These are phyloP conservation scores for Belgica antarctica DNA, from an alignment of 2,888 invertebrate species.

Conservation along the genomic window DNA sequence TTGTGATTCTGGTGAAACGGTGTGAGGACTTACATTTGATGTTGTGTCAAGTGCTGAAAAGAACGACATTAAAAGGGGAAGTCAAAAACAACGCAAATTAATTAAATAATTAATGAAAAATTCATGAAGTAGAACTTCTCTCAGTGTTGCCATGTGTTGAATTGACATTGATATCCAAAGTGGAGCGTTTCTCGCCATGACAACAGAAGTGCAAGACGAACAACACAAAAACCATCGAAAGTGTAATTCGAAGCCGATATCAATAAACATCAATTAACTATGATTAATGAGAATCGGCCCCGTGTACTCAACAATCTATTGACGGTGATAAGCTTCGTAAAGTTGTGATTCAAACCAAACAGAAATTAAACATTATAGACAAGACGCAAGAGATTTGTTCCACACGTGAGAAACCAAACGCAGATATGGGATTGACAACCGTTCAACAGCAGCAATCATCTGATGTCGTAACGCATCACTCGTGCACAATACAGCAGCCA, in stretches of 20 bases:
- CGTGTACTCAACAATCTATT: neutral
- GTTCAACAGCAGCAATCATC: slow-evolving; percentile 14
- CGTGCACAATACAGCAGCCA: slow-evolving; percentile 26
- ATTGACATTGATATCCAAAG: neutral
- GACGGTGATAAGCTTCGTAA: slow-evolving; percentile 1
- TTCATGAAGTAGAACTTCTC: slow-evolving; percentile 33
- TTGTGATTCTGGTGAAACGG: slow-evolving; percentile 17
- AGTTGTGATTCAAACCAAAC: slow-evolving; percentile 12
- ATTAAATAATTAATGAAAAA: slow-evolving; percentile 43
- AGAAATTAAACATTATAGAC: neutral
- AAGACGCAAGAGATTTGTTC: too few relatives aligned
- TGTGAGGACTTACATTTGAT: slow-evolving; percentile 14
- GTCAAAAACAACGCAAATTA: slow-evolving; percentile 29
- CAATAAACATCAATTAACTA: slow-evolving; percentile 41
- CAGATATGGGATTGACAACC: slow-evolving; percentile 34
- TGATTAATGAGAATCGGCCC: slow-evolving; percentile 22
- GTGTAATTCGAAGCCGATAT: slow-evolving; percentile 39
- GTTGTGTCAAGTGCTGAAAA: slow-evolving; percentile 10
- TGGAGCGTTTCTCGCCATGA: slow-evolving; percentile 23
- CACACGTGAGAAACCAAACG: neutral
- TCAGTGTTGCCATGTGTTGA: slow-evolving; percentile 28
- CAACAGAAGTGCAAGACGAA: slow-evolving; percentile 21
- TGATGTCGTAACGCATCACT: slow-evolving; percentile 25
- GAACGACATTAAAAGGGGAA: too few relatives aligned
- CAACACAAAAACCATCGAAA: slow-evolving; percentile 3